Evolutionary conservation across 2,113 vertebrate genomes (phyloP).

Genomic region (Amphiprion ocellaris): DNA sequence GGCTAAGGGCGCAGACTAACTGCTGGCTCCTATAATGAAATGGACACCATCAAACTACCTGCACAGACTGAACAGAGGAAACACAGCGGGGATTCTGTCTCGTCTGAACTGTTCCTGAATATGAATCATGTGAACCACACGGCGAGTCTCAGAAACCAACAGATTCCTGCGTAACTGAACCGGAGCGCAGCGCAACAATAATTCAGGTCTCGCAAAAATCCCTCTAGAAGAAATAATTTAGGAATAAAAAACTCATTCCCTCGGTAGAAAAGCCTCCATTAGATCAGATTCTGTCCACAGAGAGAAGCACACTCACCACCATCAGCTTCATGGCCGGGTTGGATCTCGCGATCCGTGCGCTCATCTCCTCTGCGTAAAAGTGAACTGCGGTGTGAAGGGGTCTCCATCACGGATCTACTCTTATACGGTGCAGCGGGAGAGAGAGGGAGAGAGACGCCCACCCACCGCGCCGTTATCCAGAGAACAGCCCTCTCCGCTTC

Average conservation of each 20-base stretch:
- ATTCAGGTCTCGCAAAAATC: background rate
- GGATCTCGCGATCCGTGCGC: conserved; percentile 75
- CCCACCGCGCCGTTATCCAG: conserved; percentile 45
- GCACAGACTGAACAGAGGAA: background rate
- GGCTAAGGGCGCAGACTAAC: background rate
- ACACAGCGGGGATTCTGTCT: background rate
- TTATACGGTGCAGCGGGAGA: conserved; percentile 74
- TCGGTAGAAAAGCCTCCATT: no score
- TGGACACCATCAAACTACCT: background rate
- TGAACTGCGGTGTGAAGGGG: conserved; percentile 68
- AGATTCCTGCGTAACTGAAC: background rate
- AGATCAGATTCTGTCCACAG: background rate
- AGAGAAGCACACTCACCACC: conserved; percentile 80
- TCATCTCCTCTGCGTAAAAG: conserved; percentile 76
- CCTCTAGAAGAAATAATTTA: background rate
- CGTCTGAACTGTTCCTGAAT: background rate
- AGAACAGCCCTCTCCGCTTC: conserved; percentile 22
- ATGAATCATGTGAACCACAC: background rate
- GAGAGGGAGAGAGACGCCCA: conserved; percentile 49
- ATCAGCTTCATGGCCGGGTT: conserved; percentile 84
- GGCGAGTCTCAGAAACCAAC: background rate
- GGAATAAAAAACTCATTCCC: no score
- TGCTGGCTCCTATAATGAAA: background rate
- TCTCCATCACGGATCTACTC: conserved; percentile 78
- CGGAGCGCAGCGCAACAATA: background rate